These are phyloP conservation scores for Darevskia mixta DNA, from an alignment of 2,797 vertebrate genomes.

Conservation along the genomic window DNA sequence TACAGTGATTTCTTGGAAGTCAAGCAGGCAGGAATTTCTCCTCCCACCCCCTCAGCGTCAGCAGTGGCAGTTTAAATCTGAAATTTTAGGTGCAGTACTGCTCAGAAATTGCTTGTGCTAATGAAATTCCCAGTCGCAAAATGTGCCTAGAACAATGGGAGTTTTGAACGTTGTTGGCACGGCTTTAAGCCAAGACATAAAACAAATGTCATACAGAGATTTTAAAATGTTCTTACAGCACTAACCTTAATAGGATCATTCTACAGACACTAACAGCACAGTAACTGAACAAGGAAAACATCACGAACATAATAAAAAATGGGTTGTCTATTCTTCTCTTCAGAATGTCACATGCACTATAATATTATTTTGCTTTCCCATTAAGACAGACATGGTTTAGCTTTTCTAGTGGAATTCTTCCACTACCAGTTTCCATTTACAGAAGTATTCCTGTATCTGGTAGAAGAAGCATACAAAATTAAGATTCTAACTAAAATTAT, in stretches of 20 bases:
- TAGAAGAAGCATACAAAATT: not conserved
- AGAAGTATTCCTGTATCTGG: no score
- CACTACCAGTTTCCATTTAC: not conserved
- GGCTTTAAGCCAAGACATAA: not conserved
- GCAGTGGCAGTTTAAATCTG: no score
- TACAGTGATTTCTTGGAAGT: no score
- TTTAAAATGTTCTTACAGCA: not conserved
- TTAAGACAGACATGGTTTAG: not conserved
- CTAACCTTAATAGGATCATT: not conserved
- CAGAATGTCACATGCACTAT: not conserved
- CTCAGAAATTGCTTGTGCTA: no score
- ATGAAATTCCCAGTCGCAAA: no score
- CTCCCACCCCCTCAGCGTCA: no score
- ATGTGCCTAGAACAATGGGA: no score
- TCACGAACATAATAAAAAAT: no score
- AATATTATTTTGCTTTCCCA: slow-evolving; percentile 15
- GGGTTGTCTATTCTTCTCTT: no score
- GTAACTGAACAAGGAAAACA: not conserved
- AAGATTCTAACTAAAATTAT: not conserved
- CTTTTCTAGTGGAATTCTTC: slow-evolving; percentile 30
- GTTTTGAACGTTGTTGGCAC: no score
- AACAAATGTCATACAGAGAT: not conserved
- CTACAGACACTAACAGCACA: not conserved
- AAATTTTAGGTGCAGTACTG: no score
- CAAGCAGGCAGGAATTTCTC: no score